Percentiles rank a stretch among this genome's conserved stretches.
Conservation (phyloP, 1,140 invertebrate genomes). For the Diplogasteroides magnus region DNA sequence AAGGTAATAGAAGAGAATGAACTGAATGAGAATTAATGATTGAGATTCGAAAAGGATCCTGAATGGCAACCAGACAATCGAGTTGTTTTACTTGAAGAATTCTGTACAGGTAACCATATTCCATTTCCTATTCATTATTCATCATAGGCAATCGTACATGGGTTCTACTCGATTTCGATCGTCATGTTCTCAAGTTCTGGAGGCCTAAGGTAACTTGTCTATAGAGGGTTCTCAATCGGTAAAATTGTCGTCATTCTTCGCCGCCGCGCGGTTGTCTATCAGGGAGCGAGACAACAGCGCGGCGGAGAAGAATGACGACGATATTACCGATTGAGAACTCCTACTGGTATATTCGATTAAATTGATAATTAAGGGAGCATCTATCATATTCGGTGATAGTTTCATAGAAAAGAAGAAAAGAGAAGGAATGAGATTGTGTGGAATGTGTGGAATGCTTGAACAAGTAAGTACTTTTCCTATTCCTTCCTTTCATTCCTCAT, state of each 20-base stretch:
- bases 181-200: conserved; percentile 39
- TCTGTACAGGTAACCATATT: conserved; percentile 30
- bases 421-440: conserved; percentile 35
- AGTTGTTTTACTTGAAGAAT: conserved; percentile 44
- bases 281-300: too few relatives aligned
- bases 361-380: too few relatives aligned
- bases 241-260: too few relatives aligned
- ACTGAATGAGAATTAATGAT: background rate
- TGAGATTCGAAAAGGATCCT: conserved; percentile 40
- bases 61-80: conserved; percentile 48
- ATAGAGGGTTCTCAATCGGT: too few relatives aligned
- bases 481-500: too few relatives aligned
- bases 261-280: too few relatives aligned
- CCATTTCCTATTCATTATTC: conserved; percentile 12
- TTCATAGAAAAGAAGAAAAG: conserved; percentile 46
- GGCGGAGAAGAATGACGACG: too few relatives aligned
- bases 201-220: too few relatives aligned
- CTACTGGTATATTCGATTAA: too few relatives aligned
- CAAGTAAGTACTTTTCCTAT: too few relatives aligned
- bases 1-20: background rate
- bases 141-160: conserved; percentile 46
- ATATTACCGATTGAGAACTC: too few relatives aligned
- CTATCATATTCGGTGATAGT: conserved; percentile 42
- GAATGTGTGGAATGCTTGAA: conserved; percentile 43
- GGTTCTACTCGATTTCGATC: conserved; percentile 44